Percentiles rank a stretch among this genome's conserved stretches.
These are phyloP conservation scores for Eurytoma adleriae DNA, from an alignment of 2,888 invertebrate species.

Conservation along the genomic window DNA sequence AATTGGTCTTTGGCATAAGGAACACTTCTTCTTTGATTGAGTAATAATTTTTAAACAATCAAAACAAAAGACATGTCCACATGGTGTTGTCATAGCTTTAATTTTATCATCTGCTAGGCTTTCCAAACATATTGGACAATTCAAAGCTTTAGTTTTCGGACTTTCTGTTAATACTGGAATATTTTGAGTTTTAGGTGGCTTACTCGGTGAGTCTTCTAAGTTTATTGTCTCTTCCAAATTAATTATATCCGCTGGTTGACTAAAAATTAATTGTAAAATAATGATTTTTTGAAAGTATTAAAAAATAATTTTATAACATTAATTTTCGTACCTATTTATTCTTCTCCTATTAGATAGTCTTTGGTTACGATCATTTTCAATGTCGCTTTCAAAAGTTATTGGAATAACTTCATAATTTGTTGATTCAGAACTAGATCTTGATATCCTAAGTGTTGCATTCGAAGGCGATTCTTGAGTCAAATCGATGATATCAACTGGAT, in stretches of 20 bases:
- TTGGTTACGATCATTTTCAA: neutral
- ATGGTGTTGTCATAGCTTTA: conserved; percentile 66
- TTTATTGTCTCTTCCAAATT: conserved; percentile 53
- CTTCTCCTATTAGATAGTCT: neutral
- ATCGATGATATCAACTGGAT: conserved; percentile 61
- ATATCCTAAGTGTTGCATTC: conserved; percentile 21
- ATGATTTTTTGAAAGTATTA: neutral
- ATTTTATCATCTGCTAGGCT: conserved; percentile 57
- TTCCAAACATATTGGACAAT: conserved; percentile 68
- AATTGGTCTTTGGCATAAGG: conserved; percentile 62
- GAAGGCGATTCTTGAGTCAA: conserved; percentile 61
- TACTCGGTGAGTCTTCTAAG: conserved; percentile 56
- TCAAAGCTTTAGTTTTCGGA: conserved; percentile 44
- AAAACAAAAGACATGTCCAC: conserved; percentile 68
- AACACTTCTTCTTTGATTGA: conserved; percentile 62
- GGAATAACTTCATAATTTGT: no score
- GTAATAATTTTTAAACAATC: conserved; percentile 62
- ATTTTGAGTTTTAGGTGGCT: conserved; percentile 3
- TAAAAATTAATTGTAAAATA: conserved; percentile 24
- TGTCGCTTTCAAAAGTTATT: no score
- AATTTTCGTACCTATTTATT: conserved; percentile 8
- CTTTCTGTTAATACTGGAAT: neutral
- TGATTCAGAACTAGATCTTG: conserved; percentile 4
- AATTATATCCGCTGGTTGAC: conserved; percentile 18
- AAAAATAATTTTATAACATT: neutral